Percentiles rank a stretch among this genome's conserved stretches.
phyloP scores from a whole-genome alignment of 2,113 vertebrate genomes.

The Eonycteris spelaea region DNA sequence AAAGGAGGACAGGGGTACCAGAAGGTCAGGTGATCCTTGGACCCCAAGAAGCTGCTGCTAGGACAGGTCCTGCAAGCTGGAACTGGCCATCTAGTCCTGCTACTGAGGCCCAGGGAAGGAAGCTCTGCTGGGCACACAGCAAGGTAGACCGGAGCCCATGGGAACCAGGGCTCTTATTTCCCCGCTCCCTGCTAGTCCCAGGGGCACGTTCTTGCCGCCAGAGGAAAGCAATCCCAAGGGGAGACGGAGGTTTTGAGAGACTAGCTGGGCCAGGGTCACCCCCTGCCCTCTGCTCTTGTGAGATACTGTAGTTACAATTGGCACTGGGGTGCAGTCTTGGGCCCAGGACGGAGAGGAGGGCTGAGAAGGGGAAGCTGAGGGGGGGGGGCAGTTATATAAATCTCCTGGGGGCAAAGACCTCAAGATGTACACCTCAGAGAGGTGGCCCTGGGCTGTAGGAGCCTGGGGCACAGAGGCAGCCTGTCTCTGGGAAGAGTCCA shows the following conservation, averaged over 20 bases:
- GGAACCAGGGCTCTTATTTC: not conserved
- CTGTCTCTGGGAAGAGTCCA: not conserved
- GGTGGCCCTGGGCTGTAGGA: not conserved
- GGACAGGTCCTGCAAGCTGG: not conserved
- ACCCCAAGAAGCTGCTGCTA: not conserved
- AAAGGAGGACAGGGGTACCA: not conserved
- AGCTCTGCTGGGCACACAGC: not conserved
- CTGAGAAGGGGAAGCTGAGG: not conserved
- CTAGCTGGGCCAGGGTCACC: too few relatives aligned
- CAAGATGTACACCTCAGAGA: not conserved
- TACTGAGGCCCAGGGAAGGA: not conserved
- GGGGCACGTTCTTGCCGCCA: not conserved
- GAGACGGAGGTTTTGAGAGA: not conserved
- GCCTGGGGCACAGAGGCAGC: not conserved
- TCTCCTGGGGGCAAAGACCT: not conserved
- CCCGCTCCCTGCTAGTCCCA: not conserved
- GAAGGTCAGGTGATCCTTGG: accelerated
- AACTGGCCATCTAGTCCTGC: not conserved
- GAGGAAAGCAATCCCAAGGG: not conserved
- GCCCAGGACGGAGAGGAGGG: not conserved
- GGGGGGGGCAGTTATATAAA: too few relatives aligned
- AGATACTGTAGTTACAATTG: not conserved
- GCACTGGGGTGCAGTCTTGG: not conserved
- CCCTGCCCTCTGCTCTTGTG: not conserved
- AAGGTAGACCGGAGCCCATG: not conserved